Evolutionary conservation across 2,888 invertebrate genomes (phyloP).

Genomic region (Mellilla xanthometata): DNA sequence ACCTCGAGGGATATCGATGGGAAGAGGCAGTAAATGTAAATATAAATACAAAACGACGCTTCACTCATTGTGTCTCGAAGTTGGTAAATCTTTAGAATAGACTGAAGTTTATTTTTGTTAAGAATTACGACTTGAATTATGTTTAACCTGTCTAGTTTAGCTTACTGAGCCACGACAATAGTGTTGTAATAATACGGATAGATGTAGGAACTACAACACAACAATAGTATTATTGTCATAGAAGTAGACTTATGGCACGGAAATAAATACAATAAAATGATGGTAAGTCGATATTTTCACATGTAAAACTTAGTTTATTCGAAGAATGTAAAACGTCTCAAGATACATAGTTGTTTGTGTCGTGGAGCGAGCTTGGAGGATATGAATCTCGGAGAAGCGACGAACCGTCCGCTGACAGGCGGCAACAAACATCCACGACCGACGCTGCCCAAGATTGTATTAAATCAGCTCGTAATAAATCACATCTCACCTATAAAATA

Average conservation of each 20-base stretch:
- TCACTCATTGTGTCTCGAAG: constrained; percentile 33
- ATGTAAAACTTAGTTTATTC: not conserved
- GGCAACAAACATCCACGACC: constrained; percentile 11
- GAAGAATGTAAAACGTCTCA: not conserved
- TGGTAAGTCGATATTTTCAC: constrained; percentile 1
- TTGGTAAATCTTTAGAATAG: constrained; percentile 35
- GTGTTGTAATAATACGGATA: constrained; percentile 12
- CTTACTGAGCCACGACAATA: constrained; percentile 16
- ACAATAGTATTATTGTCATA: constrained; percentile 18
- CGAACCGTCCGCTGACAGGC: constrained; percentile 2
- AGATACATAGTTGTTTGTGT: not conserved
- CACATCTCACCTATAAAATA: constrained; percentile 77
- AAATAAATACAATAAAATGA: constrained; percentile 13
- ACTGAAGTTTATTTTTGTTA: constrained; percentile 37
- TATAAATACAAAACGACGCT: constrained; percentile 30
- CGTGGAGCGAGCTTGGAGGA: not conserved
- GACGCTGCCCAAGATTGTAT: constrained; percentile 60
- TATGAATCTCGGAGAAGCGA: constrained; percentile 1
- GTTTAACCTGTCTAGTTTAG: constrained; percentile 25
- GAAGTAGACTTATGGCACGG: constrained; percentile 10
- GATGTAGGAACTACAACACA: not conserved
- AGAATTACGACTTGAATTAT: constrained; percentile 31
- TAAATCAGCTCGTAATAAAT: constrained; percentile 70
- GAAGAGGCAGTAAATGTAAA: constrained; percentile 36
- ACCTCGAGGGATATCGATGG: constrained; percentile 29